Conservation (phyloP, 2,888 invertebrate genomes). For the Phlogophora meticulosa region DNA sequence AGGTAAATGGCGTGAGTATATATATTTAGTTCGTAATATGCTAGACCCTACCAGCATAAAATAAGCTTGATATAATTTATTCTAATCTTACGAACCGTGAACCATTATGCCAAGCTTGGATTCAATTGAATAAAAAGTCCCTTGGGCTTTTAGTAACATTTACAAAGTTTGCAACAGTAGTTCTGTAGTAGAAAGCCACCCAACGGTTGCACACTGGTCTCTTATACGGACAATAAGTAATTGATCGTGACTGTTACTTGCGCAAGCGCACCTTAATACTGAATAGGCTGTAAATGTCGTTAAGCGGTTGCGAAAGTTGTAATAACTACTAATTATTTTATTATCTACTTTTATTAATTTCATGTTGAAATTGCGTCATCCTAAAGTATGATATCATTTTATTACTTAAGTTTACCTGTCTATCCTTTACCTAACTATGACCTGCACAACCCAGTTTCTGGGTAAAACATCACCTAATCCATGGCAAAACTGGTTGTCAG, state of each 20-base stretch:
- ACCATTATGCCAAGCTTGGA: not conserved
- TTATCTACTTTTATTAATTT: slow-evolving; percentile 7
- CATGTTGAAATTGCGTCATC: no score
- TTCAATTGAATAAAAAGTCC: not conserved
- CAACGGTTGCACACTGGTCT: slow-evolving; percentile 48
- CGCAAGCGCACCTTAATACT: slow-evolving; percentile 59
- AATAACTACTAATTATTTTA: slow-evolving; percentile 43
- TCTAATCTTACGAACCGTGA: not conserved
- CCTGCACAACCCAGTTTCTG: no score
- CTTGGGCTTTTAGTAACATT: slow-evolving; percentile 8
- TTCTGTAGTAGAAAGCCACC: slow-evolving; percentile 55
- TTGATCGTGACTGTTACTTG: slow-evolving; percentile 67
- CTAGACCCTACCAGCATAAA: no score
- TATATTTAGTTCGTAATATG: no score
- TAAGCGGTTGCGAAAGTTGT: slow-evolving; percentile 41
- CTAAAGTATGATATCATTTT: no score
- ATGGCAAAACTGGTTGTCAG: no score
- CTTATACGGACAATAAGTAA: slow-evolving; percentile 62
- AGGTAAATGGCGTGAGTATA: no score
- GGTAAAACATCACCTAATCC: no score
- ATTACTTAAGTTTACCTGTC: no score
- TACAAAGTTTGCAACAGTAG: not conserved
- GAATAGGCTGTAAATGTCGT: slow-evolving; percentile 56
- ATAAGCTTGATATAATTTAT: no score
- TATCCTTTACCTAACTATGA: no score